Base-by-base conservation (phyloP, 2,888 invertebrate genomes). In the Nebria brevicollis region DNA sequence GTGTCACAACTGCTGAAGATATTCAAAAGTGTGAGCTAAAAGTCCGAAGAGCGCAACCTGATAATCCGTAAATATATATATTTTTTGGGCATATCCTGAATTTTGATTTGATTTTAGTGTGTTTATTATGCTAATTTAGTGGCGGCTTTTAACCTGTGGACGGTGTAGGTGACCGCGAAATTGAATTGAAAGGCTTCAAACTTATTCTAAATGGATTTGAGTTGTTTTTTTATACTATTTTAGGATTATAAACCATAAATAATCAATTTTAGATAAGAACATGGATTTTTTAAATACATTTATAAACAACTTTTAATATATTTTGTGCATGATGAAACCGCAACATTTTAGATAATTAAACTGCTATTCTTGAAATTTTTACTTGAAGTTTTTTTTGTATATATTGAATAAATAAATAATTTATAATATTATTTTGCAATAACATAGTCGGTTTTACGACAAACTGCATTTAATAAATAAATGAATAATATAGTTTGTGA, bases 1-100 rank as follows among this genome's bases (percentile, higher is more conserved):
- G 97, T 90, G 96, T 95, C 64, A 95, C 96, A 6, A 92, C 95
- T 83, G 97, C 97, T 42, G 97, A 97, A 89, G 95, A 97, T 89
- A 96, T 97, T 83, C 93, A 94, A 83, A 94, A 94, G 85, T 94
- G 94, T 84, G 96, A 96, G 89, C 92, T 93, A 85, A 94, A 94
- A 89, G 93, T 94, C 74, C 91, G 97, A 83, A 93, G 92, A 88
- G 92, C 92, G 26, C 96, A 97, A 86, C 94, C 95, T 15, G 97
- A 97, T 90, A 95, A 94, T 90, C 96, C 97, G 97, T 97, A 90
- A 94, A 95, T 92, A 82, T 82, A 20, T 20, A 20, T 20, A n/a
- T 83, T 83, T 77, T 13, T 66, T 15, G 1, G 13, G 74, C 11
- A 72, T 64, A 68, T 80, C 42, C 26, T 80, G 26, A 68, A 43